These are phyloP conservation scores for Porites evermanni DNA, from an alignment of 92 coral and sea anemone genomes.

Conservation along the genomic window DNA sequence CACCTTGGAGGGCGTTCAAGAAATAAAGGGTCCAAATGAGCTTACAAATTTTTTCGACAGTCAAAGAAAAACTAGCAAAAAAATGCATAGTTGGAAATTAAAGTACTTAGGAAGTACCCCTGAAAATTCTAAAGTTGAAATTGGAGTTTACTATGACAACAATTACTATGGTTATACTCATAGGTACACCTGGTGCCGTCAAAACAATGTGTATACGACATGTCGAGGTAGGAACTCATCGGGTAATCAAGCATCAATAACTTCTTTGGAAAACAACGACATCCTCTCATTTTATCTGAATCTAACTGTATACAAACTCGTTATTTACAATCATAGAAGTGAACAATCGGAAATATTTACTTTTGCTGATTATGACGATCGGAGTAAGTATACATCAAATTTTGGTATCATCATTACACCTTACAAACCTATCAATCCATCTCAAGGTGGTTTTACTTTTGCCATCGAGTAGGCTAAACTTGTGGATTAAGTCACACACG, in stretches of 20 bases:
- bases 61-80: not conserved
- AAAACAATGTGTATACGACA: not conserved
- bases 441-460: too few species aligned
- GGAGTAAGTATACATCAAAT: too few species aligned
- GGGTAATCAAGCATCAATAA: not conserved
- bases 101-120: not conserved
- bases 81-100: not conserved
- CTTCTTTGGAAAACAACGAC: not conserved
- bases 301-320: not conserved
- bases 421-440: too few species aligned
- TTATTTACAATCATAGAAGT: conserved; percentile 7
- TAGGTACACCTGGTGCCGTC: not conserved
- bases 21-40: too few species aligned
- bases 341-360: too few species aligned
- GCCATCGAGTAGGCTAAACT: too few species aligned
- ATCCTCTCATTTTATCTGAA: conserved; percentile 12
- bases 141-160: too few species aligned
- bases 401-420: too few species aligned
- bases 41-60: too few species aligned
- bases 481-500: too few species aligned
- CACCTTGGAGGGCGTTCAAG: too few species aligned
- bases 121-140: not conserved
- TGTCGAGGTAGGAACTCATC: not conserved
- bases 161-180: not conserved
- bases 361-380: too few species aligned